Conservation (phyloP, 2,113 vertebrate species). For the Orientallactaga bullata region DNA sequence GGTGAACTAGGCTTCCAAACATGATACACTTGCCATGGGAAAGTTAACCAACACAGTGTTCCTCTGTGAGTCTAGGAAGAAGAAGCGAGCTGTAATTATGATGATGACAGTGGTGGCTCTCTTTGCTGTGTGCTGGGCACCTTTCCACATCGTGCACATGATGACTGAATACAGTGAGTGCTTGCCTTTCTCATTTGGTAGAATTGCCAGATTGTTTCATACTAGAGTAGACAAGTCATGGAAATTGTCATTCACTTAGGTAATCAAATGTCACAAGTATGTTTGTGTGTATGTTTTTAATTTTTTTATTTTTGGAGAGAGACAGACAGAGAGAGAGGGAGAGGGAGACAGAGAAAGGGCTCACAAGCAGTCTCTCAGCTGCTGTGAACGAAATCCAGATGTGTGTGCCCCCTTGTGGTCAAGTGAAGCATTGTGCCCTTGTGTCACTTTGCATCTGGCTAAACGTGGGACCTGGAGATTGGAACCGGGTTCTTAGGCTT, state of each 20-base stretch:
- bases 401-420: too few species aligned
- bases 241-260: not conserved
- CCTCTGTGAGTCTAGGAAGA: slow-evolving; percentile 85
- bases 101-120: slow-evolving; percentile 89
- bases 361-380: too few species aligned
- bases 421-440: too few species aligned
- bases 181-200: not conserved
- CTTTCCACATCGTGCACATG: slow-evolving; percentile 88
- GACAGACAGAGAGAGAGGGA: too few species aligned
- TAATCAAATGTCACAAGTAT: not conserved
- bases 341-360: too few species aligned
- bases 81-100: slow-evolving; percentile 88
- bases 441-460: too few species aligned
- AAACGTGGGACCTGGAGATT: too few species aligned
- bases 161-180: slow-evolving; percentile 88
- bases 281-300: not conserved
- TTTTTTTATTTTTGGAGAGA: too few species aligned
- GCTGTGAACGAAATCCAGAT: too few species aligned
- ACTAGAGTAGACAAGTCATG: too few species aligned
- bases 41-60: not conserved
- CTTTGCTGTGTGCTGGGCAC: slow-evolving; percentile 89
- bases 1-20: not conserved
- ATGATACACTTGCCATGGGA: not conserved
- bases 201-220: not conserved
- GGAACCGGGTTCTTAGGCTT: too few species aligned